A percentile compares a stretch with the other conserved stretches of the same genome.
Evolutionary conservation across 2,888 invertebrate species (phyloP).

Genomic region (Trissolcus brochymenae): DNA sequence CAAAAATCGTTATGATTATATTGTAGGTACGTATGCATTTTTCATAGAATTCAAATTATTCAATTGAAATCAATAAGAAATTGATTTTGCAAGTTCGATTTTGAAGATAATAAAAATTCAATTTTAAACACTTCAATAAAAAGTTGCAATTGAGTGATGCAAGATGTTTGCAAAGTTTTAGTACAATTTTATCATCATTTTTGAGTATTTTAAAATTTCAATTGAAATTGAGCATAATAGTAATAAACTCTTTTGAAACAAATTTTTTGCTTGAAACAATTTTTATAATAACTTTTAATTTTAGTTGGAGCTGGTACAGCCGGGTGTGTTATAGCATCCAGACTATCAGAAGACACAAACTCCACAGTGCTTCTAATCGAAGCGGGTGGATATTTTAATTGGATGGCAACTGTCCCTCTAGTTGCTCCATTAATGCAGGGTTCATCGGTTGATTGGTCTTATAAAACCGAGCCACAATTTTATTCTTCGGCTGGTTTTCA

Average conservation of each 20-base stretch:
- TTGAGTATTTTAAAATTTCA: background rate
- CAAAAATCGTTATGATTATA: conserved; percentile 69
- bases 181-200: no score
- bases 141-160: no score
- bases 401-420: conserved; percentile 82
- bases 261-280: no score
- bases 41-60: background rate
- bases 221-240: no score
- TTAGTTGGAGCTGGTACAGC: conserved; percentile 85
- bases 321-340: conserved; percentile 83
- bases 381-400: conserved; percentile 84
- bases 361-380: conserved; percentile 82
- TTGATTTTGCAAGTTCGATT: no score
- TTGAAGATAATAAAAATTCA: no score
- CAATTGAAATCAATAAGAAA: no score
- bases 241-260: no score
- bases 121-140: no score
- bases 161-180: no score
- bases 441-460: conserved; percentile 83
- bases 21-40: conserved; percentile 66
- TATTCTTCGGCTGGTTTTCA: conserved; percentile 82
- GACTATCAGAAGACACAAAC: conserved; percentile 80
- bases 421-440: conserved; percentile 83
- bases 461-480: conserved; percentile 81
- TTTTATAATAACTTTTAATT: conserved; percentile 1